A percentile compares a stretch with the other conserved stretches of the same genome.
These are phyloP conservation scores for Mesocricetus auratus DNA, from an alignment of 2,113 vertebrate species.

Conservation along the genomic window DNA sequence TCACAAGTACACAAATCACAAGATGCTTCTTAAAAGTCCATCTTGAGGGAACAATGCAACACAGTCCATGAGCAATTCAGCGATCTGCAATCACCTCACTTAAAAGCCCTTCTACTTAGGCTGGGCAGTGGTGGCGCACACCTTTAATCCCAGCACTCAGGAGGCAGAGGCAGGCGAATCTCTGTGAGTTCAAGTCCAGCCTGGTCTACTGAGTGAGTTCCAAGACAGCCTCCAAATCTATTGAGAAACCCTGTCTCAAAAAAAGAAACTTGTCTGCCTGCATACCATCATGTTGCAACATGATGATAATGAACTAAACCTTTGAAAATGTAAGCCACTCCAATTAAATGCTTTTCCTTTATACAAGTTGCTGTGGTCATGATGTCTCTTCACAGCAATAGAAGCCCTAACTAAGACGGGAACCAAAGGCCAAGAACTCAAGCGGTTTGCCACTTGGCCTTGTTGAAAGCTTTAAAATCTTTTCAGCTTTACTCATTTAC, in stretches of 20 bases:
- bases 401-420: neutral
- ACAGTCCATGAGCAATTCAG: slow-evolving; percentile 45
- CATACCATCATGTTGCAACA: neutral
- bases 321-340: neutral
- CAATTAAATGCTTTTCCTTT: neutral
- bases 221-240: too few relatives aligned
- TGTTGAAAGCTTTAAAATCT: neutral
- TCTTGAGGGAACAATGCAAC: slow-evolving; percentile 63
- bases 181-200: too few relatives aligned
- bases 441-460: neutral
- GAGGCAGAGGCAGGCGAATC: too few relatives aligned
- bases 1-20: slow-evolving; percentile 70
- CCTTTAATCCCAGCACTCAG: too few relatives aligned
- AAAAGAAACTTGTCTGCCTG: neutral
- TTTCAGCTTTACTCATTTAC: neutral
- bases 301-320: neutral
- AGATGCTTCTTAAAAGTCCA: slow-evolving; percentile 64
- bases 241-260: too few relatives aligned
- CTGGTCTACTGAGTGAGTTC: too few relatives aligned
- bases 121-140: too few relatives aligned
- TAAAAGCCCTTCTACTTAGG: slow-evolving; percentile 46
- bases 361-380: neutral
- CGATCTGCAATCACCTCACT: slow-evolving; percentile 72
- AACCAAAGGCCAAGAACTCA: neutral
- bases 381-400: neutral